Evolutionary conservation across 2,888 invertebrate genomes (phyloP).

Genomic region (Chorisops tibialis): DNA sequence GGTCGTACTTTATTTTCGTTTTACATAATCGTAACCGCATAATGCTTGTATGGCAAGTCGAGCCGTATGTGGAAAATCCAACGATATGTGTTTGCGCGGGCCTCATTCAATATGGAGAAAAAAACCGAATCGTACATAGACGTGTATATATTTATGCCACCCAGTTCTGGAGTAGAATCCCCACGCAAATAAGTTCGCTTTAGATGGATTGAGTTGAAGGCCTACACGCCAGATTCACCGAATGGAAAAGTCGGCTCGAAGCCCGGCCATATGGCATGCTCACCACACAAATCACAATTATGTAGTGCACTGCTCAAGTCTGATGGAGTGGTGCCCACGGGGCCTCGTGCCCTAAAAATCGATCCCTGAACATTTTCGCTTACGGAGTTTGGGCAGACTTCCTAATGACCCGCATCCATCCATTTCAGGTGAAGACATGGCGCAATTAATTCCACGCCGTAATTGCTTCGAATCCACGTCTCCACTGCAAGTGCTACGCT

Average conservation of each 20-base stretch:
- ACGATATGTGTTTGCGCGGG: slow-evolving; percentile 7
- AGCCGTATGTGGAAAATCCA: slow-evolving; percentile 4
- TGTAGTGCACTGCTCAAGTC: no score
- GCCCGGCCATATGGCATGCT: no score
- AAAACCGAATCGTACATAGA: not conserved
- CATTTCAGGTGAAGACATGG: no score
- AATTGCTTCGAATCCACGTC: no score
- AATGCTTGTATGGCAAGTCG: not conserved
- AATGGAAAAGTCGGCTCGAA: slow-evolving; percentile 8
- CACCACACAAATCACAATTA: no score
- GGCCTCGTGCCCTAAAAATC: no score
- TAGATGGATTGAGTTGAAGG: slow-evolving; percentile 11
- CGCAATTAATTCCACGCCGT: no score
- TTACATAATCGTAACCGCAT: slow-evolving; percentile 14
- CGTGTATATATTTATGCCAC: slow-evolving; percentile 19
- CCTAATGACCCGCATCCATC: no score
- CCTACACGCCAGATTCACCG: slow-evolving; percentile 20
- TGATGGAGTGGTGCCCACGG: no score
- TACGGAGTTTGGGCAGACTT: no score
- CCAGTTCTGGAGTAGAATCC: slow-evolving; percentile 18
- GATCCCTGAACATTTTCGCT: no score
- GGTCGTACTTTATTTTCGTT: slow-evolving; percentile 16
- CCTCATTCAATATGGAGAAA: slow-evolving; percentile 7
- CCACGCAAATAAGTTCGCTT: slow-evolving; percentile 17
- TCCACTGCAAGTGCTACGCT: no score